Evolutionary conservation across 2,888 invertebrate species (phyloP), one percentile per base, ranked within the genome.

Genomic region (Mythimna albipuncta): DNA sequence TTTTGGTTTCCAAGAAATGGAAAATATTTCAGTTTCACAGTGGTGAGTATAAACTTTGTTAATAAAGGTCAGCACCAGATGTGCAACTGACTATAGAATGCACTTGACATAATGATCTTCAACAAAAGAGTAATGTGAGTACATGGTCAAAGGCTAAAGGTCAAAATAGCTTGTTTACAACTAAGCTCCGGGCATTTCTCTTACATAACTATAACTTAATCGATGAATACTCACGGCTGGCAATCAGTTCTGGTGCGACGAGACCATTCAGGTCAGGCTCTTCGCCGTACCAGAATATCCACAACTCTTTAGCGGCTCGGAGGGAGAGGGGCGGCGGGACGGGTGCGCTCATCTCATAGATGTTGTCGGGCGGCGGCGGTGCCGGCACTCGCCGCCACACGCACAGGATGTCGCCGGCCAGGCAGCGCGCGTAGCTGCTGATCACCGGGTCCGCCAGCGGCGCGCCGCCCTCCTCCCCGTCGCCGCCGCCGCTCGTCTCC

Each of bases 251-350:
- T 19, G 98, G 97, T 77, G 98, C 98, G 87, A 99, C 98, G 89
- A 99, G 97, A 77, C 98, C 98, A 89, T 97, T 97, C 83, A 99
- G 97, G 95, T 99, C 98, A 72, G 99, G 99, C 95, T 99, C 99
- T 94, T 99, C 99, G 91, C 99, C 99, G 96, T 99, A 99, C 99
- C 99, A 99, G 97, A 99, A 99, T 94, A 99, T 98, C 99, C 99
- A 99, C 79, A 99, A 97, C 95, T 99, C 99, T 97, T 99, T 99
- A 94, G 98, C 98, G 91, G 98, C 98, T 92, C 98, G 97, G 88
- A 98, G 97, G 88, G 98, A 98, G 89, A 98, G 97, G 85, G 98
- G 98, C 91, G 97, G 97, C 86, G 96, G 96, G 82, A 95, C 95
- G 82, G 95, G 93, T 92, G 96, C 96, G 90, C 95, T 97, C 92